Evolutionary conservation across 2,888 invertebrate genomes (phyloP).

Genomic region (Eristalis tenax): DNA sequence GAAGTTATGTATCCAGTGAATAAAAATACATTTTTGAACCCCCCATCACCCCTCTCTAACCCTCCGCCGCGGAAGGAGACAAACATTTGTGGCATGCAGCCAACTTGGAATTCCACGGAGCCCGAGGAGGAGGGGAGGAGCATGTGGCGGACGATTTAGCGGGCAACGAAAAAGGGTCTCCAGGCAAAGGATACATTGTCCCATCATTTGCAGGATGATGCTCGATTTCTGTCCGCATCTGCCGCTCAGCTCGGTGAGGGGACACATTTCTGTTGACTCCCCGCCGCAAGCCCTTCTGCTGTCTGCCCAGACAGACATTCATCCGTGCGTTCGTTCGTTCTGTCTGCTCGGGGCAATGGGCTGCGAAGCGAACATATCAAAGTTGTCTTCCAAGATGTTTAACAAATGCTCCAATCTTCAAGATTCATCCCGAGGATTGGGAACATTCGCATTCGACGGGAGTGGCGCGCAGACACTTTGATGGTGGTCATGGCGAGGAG

Average conservation of each 20-base stretch:
- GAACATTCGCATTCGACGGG: conserved; percentile 49
- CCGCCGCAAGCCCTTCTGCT: background rate
- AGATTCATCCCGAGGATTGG: conserved; percentile 46
- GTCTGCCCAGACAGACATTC: background rate
- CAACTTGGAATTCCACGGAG: conserved; percentile 50
- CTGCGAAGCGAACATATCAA: conserved; percentile 64
- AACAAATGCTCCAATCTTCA: conserved; percentile 54
- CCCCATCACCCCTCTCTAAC: conserved; percentile 13
- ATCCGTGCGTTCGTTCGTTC: background rate
- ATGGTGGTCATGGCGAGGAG: conserved; percentile 15
- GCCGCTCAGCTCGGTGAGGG: conserved; percentile 19
- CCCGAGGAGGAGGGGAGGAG: background rate
- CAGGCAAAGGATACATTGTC: conserved; percentile 33
- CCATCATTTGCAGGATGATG: conserved; percentile 55
- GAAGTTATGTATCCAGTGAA: conserved; percentile 58
- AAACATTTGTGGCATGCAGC: conserved; percentile 68
- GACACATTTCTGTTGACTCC: conserved; percentile 62
- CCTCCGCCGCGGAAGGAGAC: conserved; percentile 14
- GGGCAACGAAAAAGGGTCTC: conserved; percentile 1
- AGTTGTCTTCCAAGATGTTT: conserved; percentile 68
- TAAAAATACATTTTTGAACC: conserved; percentile 62
- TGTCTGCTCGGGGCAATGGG: conserved; percentile 24
- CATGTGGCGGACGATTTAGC: background rate
- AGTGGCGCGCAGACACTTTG: conserved; percentile 26
- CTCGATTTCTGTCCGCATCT: conserved; percentile 27